phyloP scores from a whole-genome alignment of 2,797 vertebrate species.

The Amphiprion clarkii region DNA sequence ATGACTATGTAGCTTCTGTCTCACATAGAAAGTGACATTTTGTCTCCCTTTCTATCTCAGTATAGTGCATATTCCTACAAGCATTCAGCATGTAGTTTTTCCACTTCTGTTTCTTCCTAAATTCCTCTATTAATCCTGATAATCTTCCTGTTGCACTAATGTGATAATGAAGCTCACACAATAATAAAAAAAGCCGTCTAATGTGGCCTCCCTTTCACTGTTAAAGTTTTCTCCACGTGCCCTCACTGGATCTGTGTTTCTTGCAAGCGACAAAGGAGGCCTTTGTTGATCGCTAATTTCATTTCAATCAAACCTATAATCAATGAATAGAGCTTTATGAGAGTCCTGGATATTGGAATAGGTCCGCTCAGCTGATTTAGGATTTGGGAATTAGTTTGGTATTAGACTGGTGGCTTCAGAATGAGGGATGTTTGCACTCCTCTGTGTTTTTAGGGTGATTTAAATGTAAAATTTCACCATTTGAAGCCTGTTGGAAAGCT shows the following conservation, averaged over 20 bases:
- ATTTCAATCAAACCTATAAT: slow-evolving; percentile 58
- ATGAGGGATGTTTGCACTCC: neutral
- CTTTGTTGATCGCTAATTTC: slow-evolving; percentile 62
- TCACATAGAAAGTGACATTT: too few relatives aligned
- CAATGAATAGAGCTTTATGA: slow-evolving; percentile 60
- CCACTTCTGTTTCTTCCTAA: neutral
- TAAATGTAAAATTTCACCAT: slow-evolving; percentile 2
- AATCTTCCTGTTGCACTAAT: slow-evolving; percentile 4
- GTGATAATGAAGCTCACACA: slow-evolving; percentile 7
- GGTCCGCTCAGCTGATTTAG: slow-evolving; percentile 59
- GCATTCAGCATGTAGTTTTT: too few relatives aligned
- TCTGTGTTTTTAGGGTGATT: neutral
- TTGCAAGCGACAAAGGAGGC: slow-evolving; percentile 45
- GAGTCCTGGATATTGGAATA: slow-evolving; percentile 35
- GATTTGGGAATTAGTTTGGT: slow-evolving; percentile 39
- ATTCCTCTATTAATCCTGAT: neutral
- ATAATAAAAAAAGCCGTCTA: slow-evolving; percentile 9
- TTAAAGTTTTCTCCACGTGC: slow-evolving; percentile 34
- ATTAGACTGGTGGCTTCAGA: slow-evolving; percentile 16
- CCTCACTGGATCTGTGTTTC: slow-evolving; percentile 40
- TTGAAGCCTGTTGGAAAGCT: neutral
- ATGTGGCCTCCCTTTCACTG: slow-evolving; percentile 4
- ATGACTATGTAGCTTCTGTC: too few relatives aligned
- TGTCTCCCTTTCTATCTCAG: too few relatives aligned
- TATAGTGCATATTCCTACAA: too few relatives aligned